phyloP scores from a whole-genome alignment of 37 sponge, comb jelly and placozoan species.

The Agelas oroides region DNA sequence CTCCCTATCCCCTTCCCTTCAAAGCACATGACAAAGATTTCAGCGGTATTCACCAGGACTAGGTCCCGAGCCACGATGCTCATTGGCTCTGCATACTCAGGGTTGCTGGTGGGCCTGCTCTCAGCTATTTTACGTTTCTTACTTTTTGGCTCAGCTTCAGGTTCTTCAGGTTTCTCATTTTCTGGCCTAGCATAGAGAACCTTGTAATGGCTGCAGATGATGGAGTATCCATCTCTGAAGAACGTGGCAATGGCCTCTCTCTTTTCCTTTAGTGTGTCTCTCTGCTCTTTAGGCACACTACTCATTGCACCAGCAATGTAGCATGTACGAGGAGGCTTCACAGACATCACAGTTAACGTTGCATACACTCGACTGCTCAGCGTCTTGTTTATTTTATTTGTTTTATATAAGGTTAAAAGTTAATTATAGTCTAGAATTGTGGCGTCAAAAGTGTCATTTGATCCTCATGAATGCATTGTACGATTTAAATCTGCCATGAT shows the following conservation, averaged over 20 bases:
- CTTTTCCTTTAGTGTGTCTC: background rate
- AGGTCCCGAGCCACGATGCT: constrained; percentile 5
- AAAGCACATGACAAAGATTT: background rate
- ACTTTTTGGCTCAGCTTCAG: too few relatives aligned
- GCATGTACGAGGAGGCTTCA: background rate
- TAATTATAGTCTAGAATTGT: too few relatives aligned
- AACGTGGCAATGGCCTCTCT: constrained; percentile 1
- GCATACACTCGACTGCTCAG: background rate
- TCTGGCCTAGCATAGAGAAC: background rate
- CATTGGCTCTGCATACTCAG: background rate
- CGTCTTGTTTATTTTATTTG: background rate
- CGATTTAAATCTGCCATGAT: too few relatives aligned
- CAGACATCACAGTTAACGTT: background rate
- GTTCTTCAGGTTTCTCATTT: too few relatives aligned
- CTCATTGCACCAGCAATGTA: constrained; percentile 2
- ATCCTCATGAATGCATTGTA: too few relatives aligned
- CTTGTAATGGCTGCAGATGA: background rate
- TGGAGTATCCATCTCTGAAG: constrained; percentile 6
- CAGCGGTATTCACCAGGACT: background rate
- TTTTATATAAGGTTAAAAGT: too few relatives aligned
- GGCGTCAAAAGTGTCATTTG: background rate
- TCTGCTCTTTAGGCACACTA: background rate
- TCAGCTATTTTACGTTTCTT: too few relatives aligned
- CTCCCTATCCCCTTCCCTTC: background rate
- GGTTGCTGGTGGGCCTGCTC: too few relatives aligned